These are phyloP conservation scores for Thereva unica DNA, from an alignment of 2,888 invertebrate genomes.

Conservation along the genomic window DNA sequence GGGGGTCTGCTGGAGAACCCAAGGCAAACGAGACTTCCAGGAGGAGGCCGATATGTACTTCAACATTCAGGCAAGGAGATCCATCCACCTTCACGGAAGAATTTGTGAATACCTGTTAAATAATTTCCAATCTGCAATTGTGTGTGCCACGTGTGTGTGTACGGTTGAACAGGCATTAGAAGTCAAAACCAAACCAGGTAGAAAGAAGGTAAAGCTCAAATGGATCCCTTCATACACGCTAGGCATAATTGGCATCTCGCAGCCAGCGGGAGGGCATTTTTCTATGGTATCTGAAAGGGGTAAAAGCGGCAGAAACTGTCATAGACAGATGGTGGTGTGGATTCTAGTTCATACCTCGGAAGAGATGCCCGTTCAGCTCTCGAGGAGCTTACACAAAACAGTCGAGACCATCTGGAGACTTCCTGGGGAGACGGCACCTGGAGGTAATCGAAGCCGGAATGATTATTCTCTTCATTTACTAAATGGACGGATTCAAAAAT, in stretches of 20 bases:
- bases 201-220: constrained; percentile 9
- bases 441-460: too few species aligned
- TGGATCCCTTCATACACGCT: constrained; percentile 2
- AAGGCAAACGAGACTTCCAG: constrained; percentile 10
- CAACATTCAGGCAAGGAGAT: background rate
- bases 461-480: too few species aligned
- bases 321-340: background rate
- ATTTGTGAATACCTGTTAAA: constrained; percentile 27
- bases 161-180: background rate
- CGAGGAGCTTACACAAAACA: too few species aligned
- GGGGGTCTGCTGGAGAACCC: constrained; percentile 12
- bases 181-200: constrained; percentile 11
- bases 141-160: constrained; percentile 3
- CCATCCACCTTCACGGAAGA: constrained; percentile 8
- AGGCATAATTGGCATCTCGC: constrained; percentile 20
- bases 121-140: background rate
- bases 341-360: too few species aligned
- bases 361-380: too few species aligned
- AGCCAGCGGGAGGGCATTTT: constrained; percentile 7
- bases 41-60: constrained; percentile 13
- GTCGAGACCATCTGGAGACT: too few species aligned
- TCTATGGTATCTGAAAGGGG: constrained; percentile 10
- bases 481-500: too few species aligned
- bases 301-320: constrained; percentile 17
- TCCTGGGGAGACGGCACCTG: too few species aligned